These are phyloP conservation scores for Cryptoprocta ferox DNA, from an alignment of 2,797 vertebrate species.

Conservation along the genomic window DNA sequence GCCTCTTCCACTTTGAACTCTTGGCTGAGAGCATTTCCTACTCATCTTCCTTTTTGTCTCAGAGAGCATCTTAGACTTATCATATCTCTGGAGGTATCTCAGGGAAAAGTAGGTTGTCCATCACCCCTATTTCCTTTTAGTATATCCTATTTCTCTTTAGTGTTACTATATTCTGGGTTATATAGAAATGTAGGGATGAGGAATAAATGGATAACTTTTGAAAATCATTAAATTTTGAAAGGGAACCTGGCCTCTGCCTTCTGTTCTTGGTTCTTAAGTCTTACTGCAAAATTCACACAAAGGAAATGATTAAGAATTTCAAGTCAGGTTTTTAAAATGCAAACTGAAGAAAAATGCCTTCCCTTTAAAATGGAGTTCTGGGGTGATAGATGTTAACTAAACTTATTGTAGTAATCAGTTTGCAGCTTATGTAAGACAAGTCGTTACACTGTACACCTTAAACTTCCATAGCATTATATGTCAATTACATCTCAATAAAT, in stretches of 20 bases:
- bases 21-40: not conserved
- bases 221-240: slow-evolving; percentile 10
- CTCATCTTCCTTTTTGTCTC: not conserved
- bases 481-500: not conserved
- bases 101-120: not conserved
- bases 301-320: not conserved
- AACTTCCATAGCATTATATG: not conserved
- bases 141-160: not conserved
- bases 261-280: not conserved
- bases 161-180: not conserved
- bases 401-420: not conserved
- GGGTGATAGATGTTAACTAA: not conserved
- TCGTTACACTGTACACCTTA: not conserved
- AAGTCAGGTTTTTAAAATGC: not conserved
- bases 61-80: not conserved
- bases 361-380: not conserved
- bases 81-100: not conserved
- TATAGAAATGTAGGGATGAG: not conserved
- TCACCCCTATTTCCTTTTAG: not conserved
- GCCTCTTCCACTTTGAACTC: not conserved
- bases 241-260: not conserved
- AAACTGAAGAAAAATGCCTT: not conserved
- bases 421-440: not conserved
- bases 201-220: slow-evolving; percentile 3
- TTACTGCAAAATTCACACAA: not conserved